Evolutionary conservation across 2,888 invertebrate species (phyloP).

Genomic region (Toxonevra muliebris): DNA sequence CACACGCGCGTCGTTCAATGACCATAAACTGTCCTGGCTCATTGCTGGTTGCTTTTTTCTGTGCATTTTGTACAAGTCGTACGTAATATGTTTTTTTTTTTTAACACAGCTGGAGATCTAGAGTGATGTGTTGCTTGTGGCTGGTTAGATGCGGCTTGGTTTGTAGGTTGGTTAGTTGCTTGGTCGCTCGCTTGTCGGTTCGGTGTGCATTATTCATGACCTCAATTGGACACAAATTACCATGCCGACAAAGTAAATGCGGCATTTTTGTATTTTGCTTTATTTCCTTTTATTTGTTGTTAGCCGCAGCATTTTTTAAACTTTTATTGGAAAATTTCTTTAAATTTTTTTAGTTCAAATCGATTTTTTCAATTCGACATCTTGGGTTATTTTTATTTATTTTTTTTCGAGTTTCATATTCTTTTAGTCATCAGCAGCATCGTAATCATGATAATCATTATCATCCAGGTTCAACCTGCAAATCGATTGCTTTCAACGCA

Average conservation of each 20-base stretch:
- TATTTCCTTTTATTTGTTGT: slow-evolving; percentile 34
- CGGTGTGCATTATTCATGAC: slow-evolving; percentile 32
- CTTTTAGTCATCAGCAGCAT: no score
- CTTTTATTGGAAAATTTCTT: no score
- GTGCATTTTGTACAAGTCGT: neutral
- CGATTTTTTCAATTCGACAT: no score
- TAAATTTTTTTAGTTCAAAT: no score
- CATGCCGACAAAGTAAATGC: slow-evolving; percentile 35
- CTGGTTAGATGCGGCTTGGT: neutral
- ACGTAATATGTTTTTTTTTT: no score
- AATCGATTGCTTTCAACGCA: no score
- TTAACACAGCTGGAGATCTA: slow-evolving; percentile 10
- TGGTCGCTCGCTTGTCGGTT: neutral
- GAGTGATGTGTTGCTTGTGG: neutral
- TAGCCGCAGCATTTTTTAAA: no score
- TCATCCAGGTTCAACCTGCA: no score
- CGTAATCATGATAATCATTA: no score
- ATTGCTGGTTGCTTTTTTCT: neutral
- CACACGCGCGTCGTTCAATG: neutral
- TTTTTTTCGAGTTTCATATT: no score
- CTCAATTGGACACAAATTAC: slow-evolving; percentile 38
- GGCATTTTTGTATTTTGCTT: neutral
- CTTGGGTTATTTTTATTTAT: no score
- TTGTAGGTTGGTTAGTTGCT: neutral
- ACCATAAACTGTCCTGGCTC: no score